Evolutionary conservation across 2,113 vertebrate genomes (phyloP).

Genomic region (Progne subis): DNA sequence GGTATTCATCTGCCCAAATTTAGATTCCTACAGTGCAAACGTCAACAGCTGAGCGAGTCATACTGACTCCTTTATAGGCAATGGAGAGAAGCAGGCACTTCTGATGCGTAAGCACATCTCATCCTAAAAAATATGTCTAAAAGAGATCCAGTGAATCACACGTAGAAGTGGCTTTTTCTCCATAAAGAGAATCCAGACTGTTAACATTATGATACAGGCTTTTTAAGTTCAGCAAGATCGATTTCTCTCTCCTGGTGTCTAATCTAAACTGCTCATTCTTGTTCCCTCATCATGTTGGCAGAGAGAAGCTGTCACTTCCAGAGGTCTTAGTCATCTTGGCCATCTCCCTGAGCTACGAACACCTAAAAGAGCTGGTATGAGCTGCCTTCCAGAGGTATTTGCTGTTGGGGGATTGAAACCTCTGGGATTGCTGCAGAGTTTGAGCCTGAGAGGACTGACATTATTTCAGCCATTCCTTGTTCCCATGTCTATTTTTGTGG

Average conservation of each 20-base stretch:
- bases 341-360: background rate
- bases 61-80: conserved; percentile 55
- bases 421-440: background rate
- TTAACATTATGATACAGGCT: background rate
- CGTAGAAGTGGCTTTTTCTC: background rate
- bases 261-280: background rate
- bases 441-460: background rate
- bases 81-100: conserved; percentile 41
- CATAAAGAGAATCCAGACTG: background rate
- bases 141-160: background rate
- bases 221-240: background rate
- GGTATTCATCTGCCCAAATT: conserved; percentile 58
- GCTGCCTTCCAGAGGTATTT: background rate
- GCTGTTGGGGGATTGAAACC: background rate
- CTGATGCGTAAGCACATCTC: conserved; percentile 65
- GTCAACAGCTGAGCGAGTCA: conserved; percentile 64
- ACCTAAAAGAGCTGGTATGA: background rate
- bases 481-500: background rate
- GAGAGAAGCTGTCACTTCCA: background rate
- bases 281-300: accelerated
- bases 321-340: background rate
- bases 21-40: conserved; percentile 54
- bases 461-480: background rate
- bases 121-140: conserved; percentile 19
- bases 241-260: background rate